These are phyloP conservation scores for Syngnathoides biaculeatus DNA, from an alignment of 2,113 vertebrate genomes.

Conservation along the genomic window DNA sequence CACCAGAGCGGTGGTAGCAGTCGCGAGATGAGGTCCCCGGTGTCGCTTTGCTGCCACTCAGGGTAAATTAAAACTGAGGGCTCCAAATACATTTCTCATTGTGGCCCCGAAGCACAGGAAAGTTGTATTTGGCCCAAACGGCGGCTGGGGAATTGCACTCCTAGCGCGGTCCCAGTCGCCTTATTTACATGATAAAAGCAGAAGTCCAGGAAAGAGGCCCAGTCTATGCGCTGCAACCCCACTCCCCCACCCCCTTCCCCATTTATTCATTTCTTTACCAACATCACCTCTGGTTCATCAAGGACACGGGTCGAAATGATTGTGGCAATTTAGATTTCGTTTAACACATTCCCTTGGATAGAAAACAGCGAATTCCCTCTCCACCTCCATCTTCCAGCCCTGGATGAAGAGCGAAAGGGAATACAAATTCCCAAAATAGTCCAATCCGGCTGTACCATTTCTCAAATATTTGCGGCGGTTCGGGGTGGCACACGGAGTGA, in stretches of 20 bases:
- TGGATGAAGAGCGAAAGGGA: neutral
- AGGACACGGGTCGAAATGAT: conserved; percentile 57
- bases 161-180: conserved; percentile 66
- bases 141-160: conserved; percentile 81
- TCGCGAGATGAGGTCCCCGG: conserved; percentile 74
- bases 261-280: conserved; percentile 68
- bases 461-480: too few relatives aligned
- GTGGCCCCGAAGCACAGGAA: conserved; percentile 69
- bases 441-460: too few relatives aligned
- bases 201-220: conserved; percentile 60
- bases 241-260: conserved; percentile 16
- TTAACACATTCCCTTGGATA: conserved; percentile 48
- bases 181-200: conserved; percentile 93
- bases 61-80: conserved; percentile 86
- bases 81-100: conserved; percentile 78
- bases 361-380: conserved; percentile 63
- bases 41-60: conserved; percentile 81
- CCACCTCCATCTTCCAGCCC: too few relatives aligned
- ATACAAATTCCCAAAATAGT: neutral
- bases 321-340: conserved; percentile 65
- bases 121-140: conserved; percentile 85
- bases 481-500: too few relatives aligned
- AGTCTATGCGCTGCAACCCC: conserved; percentile 29
- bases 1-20: conserved; percentile 58
- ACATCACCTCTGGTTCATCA: conserved; percentile 61